These are phyloP conservation scores for Asbolus verrucosus DNA, from an alignment of 1,140 invertebrate species.

Conservation along the genomic window DNA sequence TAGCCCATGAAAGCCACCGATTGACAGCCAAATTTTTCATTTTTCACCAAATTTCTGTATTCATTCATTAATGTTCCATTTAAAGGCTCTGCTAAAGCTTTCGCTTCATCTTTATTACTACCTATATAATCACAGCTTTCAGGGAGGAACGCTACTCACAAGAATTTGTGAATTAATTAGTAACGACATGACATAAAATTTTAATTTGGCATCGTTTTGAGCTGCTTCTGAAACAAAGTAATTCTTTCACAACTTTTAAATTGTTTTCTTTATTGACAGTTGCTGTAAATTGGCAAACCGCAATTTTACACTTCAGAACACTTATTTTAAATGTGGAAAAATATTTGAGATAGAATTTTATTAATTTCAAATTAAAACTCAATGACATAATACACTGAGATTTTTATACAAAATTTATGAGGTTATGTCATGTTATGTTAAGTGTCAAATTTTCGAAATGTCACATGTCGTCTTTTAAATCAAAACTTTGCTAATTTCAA, in stretches of 20 bases:
- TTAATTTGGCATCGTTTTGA: conserved; percentile 75
- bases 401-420: background rate
- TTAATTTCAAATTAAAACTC: background rate
- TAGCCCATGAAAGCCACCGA: conserved; percentile 93
- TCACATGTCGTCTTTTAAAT: too few species aligned
- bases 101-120: conserved; percentile 77
- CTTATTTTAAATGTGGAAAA: background rate
- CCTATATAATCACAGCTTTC: conserved; percentile 95
- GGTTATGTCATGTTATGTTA: too few species aligned
- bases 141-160: conserved; percentile 92
- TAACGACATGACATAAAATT: conserved; percentile 3
- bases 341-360: conserved; percentile 9
- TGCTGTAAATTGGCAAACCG: conserved; percentile 85
- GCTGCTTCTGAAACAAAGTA: conserved; percentile 73
- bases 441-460: too few species aligned
- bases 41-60: conserved; percentile 81
- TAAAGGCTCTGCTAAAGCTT: conserved; percentile 80
- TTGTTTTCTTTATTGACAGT: conserved; percentile 81
- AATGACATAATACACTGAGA: conserved; percentile 9
- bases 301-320: conserved; percentile 65
- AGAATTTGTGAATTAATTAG: conserved; percentile 56
- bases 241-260: conserved; percentile 71
- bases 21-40: conserved; percentile 89
- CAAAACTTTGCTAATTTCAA: too few species aligned
- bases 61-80: conserved; percentile 75